Evolutionary conservation across 2,797 vertebrate species (phyloP).

Genomic region (Pangasius krempfi): DNA sequence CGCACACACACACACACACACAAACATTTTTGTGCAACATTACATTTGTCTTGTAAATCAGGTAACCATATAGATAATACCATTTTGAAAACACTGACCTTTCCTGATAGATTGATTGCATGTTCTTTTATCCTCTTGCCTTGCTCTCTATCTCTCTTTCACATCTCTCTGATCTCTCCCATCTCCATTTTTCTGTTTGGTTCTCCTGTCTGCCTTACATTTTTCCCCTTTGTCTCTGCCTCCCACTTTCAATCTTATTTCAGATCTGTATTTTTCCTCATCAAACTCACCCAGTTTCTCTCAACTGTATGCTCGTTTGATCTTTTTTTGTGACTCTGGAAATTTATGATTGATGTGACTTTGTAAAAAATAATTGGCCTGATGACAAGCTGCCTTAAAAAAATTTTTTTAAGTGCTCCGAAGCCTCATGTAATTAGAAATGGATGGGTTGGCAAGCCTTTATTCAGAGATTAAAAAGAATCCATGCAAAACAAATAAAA

Average conservation of each 20-base stretch:
- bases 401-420: conserved; percentile 9
- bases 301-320: conserved; percentile 41
- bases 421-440: conserved; percentile 40
- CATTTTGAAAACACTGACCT: conserved; percentile 23
- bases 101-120: conserved; percentile 33
- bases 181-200: not conserved
- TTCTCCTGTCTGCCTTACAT: conserved; percentile 18
- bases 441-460: conserved; percentile 35
- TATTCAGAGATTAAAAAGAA: conserved; percentile 42
- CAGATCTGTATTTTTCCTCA: conserved; percentile 26
- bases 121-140: conserved; percentile 22
- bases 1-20: not conserved
- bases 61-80: conserved; percentile 6
- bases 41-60: conserved; percentile 15
- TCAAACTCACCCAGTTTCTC: conserved; percentile 24
- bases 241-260: conserved; percentile 23
- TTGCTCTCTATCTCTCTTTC: conserved; percentile 13
- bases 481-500: conserved; percentile 29
- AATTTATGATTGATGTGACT: conserved; percentile 44
- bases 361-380: conserved; percentile 44
- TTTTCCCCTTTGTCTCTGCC: conserved; percentile 5
- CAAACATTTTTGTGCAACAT: not conserved
- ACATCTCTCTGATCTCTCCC: conserved; percentile 2
- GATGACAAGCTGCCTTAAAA: conserved; percentile 43
- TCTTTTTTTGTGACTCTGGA: conserved; percentile 33